These are phyloP conservation scores for Eublepharis macularius DNA, from an alignment of 2,113 vertebrate genomes.

Conservation along the genomic window DNA sequence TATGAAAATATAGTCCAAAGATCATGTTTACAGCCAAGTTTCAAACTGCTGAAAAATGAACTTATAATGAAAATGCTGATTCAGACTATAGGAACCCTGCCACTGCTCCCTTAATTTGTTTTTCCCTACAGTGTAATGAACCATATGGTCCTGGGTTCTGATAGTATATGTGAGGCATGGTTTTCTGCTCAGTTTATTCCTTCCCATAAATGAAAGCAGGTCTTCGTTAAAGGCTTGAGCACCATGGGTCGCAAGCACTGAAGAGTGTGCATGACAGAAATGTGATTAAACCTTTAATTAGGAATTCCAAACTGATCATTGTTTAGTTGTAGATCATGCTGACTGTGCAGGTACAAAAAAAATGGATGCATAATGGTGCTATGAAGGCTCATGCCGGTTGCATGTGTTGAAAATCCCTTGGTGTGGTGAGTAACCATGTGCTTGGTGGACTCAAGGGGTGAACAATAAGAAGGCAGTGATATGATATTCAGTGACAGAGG, in stretches of 20 bases:
- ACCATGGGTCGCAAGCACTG: slow-evolving; percentile 8
- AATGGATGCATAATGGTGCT: too few relatives aligned
- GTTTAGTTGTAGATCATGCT: not conserved
- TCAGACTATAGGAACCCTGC: slow-evolving; percentile 30
- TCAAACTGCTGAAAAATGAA: slow-evolving; percentile 42
- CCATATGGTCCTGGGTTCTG: slow-evolving; percentile 44
- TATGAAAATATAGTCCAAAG: slow-evolving; percentile 32
- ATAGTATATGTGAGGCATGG: slow-evolving; percentile 40
- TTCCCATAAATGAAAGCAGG: too few relatives aligned
- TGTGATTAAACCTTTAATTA: not conserved
- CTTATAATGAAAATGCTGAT: slow-evolving; percentile 46
- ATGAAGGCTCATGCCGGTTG: too few relatives aligned
- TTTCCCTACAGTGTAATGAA: slow-evolving; percentile 19
- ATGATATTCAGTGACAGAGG: too few relatives aligned
- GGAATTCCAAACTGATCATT: not conserved
- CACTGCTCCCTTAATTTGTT: slow-evolving; percentile 20
- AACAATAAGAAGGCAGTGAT: too few relatives aligned
- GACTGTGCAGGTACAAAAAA: not conserved
- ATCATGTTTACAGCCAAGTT: slow-evolving; percentile 44
- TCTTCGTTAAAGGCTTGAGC: slow-evolving; percentile 31
- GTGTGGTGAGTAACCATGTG: too few relatives aligned
- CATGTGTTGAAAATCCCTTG: too few relatives aligned
- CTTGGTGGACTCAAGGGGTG: too few relatives aligned
- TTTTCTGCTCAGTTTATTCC: slow-evolving; percentile 33
- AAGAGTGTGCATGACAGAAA: slow-evolving; percentile 13